Evolutionary conservation across 2,113 vertebrate species (phyloP), one percentile per base, ranked within the genome.

Genomic region (Notothenia coriiceps): DNA sequence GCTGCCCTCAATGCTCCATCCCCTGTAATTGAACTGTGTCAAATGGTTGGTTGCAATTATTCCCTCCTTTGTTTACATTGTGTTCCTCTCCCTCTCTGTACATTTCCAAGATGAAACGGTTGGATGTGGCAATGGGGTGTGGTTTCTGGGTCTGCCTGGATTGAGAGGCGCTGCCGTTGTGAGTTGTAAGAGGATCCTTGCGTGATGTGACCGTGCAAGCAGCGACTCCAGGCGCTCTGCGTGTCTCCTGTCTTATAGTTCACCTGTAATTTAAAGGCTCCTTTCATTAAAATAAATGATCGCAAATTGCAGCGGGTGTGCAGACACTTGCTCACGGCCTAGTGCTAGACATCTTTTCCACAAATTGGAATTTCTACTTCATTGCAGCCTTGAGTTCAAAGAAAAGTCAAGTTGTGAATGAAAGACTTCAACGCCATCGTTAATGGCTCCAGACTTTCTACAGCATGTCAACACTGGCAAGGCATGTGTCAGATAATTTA

Each of bases 391-490:
- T 8, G 57, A 86, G 79, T 88, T 89, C 71, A 86, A 82, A 77
- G 82, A 76, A 25, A 80, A 86, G 84, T 89, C 78, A 59, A 83
- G 86, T 84, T 68, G 66, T 83, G 80, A 83, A 86, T 83, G 75
- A 89, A 77, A 83, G 70, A 85, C 70, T 77, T 88, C 79, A 61
- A 88, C 54, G n/a, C 20, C 74, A 49, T 83, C 69, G 43, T 88
- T 79, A 85, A 78, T 86, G 70, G 60, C 77, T 76, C 70, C 87
- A 87, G 78, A 77, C 77, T 60, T 83, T 86, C 77, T 84, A 64
- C 74, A 73, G 75, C 86, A 67, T 88, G 86, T 92, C 88, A 89
- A 82, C 83, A 79, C 82, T 61, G 88, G 74, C 71, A 62, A 70
- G 62, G 25, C 85, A 72, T 86, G 71, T 75, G 81, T 85, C 66